Evolutionary conservation across 2,113 vertebrate genomes (phyloP), one percentile per base, ranked within the genome.

Genomic region (Mugil cephalus): DNA sequence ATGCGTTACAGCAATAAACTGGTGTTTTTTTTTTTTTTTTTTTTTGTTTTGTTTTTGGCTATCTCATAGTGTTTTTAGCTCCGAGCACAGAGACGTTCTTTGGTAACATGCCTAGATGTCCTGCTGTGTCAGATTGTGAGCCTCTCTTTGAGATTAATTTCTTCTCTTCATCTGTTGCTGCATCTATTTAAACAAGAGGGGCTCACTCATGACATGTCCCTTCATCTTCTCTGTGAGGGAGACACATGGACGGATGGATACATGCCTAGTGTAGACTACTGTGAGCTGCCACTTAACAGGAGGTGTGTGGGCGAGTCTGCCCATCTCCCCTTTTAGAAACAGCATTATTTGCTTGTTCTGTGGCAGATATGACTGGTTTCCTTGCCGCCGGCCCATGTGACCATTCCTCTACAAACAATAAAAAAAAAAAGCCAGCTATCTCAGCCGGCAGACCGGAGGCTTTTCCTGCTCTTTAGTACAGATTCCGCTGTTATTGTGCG

Each of bases 301-400:
- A 90, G 88, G 90, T 87, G 89, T 86, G 89, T 93, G 86, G 89
- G 90, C 90, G 84, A 87, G 67, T 72, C 77, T 72, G 85, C 77
- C 87, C 89, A 84, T 89, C 83, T 89, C 89, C 87, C 39, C 76
- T 91, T 93, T 93, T 93, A 92, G 91, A 92, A 92, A 92, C 83
- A 56, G 69, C 81, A 87, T 84, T 85, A 87, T 89, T 90, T 80
- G 85, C 85, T 86, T 82, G 89, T 85, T 85, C 82, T 77, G 83
- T 82, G 74, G 83, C 83, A 93, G 93, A 93, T 91, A 90, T 62
- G 85, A 85, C 82, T 76, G 74, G 88, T 88, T 93, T 93, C 90
- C 91, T 90, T 79, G 63, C 80, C 77, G 77, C 77, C 48, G 74
- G 77, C 84, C 67, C 85, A 89, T 87, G 87, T 80, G 88, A 92